Evolutionary conservation across 1,140 invertebrate species (phyloP).

Genomic region (Akabosia matsudoensis): DNA sequence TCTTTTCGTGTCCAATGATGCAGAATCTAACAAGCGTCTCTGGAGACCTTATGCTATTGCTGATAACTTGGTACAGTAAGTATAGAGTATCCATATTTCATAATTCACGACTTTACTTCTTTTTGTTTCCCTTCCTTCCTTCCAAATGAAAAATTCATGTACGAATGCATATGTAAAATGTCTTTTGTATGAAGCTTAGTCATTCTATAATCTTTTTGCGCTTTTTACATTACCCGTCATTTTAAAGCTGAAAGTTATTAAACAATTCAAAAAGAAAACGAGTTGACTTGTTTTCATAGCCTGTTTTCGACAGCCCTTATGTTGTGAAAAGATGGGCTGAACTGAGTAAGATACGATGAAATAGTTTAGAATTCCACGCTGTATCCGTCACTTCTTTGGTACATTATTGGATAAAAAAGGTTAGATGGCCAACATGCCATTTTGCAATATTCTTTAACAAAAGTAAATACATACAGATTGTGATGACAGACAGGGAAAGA

Average conservation of each 20-base stretch:
- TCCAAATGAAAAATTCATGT: neutral
- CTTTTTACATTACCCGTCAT: too few species aligned
- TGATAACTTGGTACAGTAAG: neutral
- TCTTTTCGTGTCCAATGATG: slow-evolving; percentile 3
- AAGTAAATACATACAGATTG: too few species aligned
- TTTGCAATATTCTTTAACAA: neutral
- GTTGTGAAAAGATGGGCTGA: too few species aligned
- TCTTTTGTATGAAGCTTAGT: too few species aligned
- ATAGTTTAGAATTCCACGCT: too few species aligned
- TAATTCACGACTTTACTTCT: neutral
- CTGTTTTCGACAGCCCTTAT: neutral
- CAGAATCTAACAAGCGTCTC: slow-evolving; percentile 1
- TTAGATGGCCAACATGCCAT: neutral
- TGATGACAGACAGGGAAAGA: neutral
- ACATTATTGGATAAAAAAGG: too few species aligned
- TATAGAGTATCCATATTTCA: neutral
- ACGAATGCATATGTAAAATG: neutral
- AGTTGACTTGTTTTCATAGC: neutral
- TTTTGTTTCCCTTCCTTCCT: neutral
- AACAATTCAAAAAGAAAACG: neutral
- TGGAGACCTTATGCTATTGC: neutral
- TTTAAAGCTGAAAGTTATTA: too few species aligned
- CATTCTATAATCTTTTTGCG: too few species aligned
- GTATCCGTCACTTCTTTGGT: too few species aligned
- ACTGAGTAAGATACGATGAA: neutral